Evolutionary conservation across 64 coral and sea anemone genomes (phyloP).

Genomic region (Hydrozoanthus tunicans): DNA sequence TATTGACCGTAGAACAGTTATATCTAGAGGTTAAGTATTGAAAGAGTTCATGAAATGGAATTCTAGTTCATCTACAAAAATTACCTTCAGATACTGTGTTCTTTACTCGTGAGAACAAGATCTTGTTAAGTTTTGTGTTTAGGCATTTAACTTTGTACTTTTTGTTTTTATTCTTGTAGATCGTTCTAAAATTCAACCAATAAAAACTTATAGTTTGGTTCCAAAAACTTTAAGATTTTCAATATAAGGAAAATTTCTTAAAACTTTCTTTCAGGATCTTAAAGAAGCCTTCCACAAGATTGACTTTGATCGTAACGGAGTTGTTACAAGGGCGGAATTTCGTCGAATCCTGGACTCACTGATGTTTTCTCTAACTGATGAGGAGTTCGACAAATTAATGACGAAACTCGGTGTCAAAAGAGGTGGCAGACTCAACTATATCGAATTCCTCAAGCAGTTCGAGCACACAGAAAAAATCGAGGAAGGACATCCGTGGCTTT

Average conservation of each 20-base stretch:
- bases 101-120: no score
- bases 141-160: no score
- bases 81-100: no score
- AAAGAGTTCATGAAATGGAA: no score
- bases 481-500: conserved; percentile 91
- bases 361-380: conserved; percentile 87
- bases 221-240: no score
- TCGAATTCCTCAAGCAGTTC: conserved; percentile 90
- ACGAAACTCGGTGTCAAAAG: conserved; percentile 68
- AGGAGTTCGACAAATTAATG: conserved; percentile 96
- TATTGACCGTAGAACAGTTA: no score
- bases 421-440: conserved; percentile 87
- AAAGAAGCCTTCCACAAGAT: conserved; percentile 94
- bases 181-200: no score
- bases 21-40: no score
- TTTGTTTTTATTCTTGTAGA: no score
- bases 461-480: conserved; percentile 86
- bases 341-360: conserved; percentile 88
- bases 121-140: no score
- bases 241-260: background rate
- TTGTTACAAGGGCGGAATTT: conserved; percentile 81
- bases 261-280: conserved; percentile 63
- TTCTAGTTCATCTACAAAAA: no score
- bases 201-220: no score
- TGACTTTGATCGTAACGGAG: conserved; percentile 89